Evolutionary conservation across 2,797 vertebrate genomes (phyloP).

Genomic region (Clamator glandarius): DNA sequence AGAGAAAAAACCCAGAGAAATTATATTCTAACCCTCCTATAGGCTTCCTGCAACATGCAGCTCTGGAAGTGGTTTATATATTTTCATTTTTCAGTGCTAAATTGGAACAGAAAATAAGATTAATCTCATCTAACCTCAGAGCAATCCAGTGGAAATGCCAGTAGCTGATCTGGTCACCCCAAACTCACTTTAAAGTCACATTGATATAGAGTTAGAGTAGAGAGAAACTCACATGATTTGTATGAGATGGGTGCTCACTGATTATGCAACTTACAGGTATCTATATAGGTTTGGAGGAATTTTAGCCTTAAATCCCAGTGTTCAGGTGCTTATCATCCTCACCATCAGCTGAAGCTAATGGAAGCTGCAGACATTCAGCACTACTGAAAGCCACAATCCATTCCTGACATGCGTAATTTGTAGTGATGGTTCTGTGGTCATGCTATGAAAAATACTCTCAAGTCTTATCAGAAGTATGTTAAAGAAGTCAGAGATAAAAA

Average conservation of each 20-base stretch:
- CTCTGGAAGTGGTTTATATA: neutral
- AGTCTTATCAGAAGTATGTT: neutral
- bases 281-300: fast-evolving
- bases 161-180: neutral
- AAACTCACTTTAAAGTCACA: neutral
- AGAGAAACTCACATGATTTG: neutral
- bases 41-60: fast-evolving
- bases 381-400: neutral
- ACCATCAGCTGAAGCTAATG: neutral
- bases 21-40: neutral
- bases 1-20: neutral
- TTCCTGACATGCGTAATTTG: neutral
- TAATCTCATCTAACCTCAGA: neutral
- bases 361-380: neutral
- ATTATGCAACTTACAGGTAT: neutral
- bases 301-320: neutral
- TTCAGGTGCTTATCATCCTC: neutral
- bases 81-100: neutral
- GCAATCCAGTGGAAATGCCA: neutral
- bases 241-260: neutral
- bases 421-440: neutral
- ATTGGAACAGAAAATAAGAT: neutral
- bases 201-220: neutral
- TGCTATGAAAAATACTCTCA: neutral
- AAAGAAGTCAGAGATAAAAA: neutral